These are phyloP conservation scores for Parazoanthus swiftii DNA, from an alignment of 92 coral and sea anemone species.

Conservation along the genomic window DNA sequence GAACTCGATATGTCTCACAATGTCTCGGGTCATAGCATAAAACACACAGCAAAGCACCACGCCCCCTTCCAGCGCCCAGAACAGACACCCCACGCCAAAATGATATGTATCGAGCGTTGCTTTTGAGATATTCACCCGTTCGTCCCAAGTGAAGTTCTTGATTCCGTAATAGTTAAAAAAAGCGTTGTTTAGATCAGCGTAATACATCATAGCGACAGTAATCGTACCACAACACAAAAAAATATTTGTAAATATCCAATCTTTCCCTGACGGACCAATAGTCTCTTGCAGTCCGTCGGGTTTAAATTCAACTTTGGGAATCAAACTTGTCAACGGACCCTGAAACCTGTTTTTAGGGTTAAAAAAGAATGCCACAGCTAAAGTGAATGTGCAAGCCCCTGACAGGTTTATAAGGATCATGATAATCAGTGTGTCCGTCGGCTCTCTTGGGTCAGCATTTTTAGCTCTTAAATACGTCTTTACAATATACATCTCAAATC, in stretches of 20 bases:
- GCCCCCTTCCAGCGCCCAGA: conserved; percentile 56
- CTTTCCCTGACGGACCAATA: conserved; percentile 41
- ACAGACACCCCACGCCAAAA: conserved; percentile 31
- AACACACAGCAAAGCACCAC: conserved; percentile 62
- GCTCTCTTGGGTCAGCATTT: conserved; percentile 39
- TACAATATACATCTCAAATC: conserved; percentile 42
- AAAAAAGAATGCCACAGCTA: conserved; percentile 54
- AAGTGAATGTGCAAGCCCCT: conserved; percentile 54
- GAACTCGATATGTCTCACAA: conserved; percentile 55
- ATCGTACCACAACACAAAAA: conserved; percentile 51
- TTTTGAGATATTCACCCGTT: conserved; percentile 29
- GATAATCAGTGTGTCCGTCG: conserved; percentile 57
- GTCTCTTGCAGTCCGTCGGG: conserved; percentile 58
- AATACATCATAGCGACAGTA: conserved; percentile 36
- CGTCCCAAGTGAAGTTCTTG: conserved; percentile 50
- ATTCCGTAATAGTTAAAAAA: conserved; percentile 57
- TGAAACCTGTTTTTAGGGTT: conserved; percentile 47
- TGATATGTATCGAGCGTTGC: conserved; percentile 34
- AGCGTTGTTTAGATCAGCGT: conserved; percentile 39
- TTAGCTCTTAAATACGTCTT: conserved; percentile 43
- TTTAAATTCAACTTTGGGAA: conserved; percentile 57
- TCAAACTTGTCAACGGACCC: conserved; percentile 45
- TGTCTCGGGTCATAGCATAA: conserved; percentile 55
- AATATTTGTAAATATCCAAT: conserved; percentile 57
- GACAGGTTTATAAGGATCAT: conserved; percentile 48